Evolutionary conservation across 2,797 vertebrate species (phyloP).

Genomic region (Bufotes viridis): DNA sequence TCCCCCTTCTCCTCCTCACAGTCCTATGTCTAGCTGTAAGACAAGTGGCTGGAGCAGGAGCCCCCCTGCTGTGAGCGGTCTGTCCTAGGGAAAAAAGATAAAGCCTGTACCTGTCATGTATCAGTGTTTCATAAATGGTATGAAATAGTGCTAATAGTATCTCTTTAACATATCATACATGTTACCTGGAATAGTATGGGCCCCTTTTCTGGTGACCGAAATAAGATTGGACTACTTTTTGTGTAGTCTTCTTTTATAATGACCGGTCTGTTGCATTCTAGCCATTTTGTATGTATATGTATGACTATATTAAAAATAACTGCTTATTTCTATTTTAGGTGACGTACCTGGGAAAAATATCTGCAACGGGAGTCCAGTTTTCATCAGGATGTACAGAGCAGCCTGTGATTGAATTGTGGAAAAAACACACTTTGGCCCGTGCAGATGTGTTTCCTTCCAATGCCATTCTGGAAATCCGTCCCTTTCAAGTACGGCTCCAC

Average conservation of each 20-base stretch:
- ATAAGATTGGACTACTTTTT: neutral
- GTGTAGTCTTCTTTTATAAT: neutral
- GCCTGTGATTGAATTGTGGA: conserved; percentile 92
- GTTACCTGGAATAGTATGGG: neutral
- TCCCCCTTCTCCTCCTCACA: too few species aligned
- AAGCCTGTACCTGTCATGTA: too few species aligned
- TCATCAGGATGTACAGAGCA: conserved; percentile 96
- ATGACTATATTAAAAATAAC: neutral
- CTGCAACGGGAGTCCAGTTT: conserved; percentile 92
- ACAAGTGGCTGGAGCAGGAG: too few species aligned
- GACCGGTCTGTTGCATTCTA: too few species aligned
- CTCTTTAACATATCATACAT: neutral
- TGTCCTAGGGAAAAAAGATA: too few species aligned
- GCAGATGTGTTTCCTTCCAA: conserved; percentile 82
- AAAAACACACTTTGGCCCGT: conserved; percentile 77
- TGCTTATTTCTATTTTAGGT: conserved; percentile 78
- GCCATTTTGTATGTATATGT: neutral
- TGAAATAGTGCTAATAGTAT: too few species aligned
- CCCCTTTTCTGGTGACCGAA: neutral
- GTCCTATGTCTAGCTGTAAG: too few species aligned
- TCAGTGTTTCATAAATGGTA: too few species aligned
- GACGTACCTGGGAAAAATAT: conserved; percentile 93
- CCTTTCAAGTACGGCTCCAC: conserved; percentile 96
- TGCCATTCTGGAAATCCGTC: conserved; percentile 93
- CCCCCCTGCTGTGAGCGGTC: too few species aligned